Base-by-base conservation (phyloP, 2,113 vertebrate species). In the Apodemus sylvaticus region DNA sequence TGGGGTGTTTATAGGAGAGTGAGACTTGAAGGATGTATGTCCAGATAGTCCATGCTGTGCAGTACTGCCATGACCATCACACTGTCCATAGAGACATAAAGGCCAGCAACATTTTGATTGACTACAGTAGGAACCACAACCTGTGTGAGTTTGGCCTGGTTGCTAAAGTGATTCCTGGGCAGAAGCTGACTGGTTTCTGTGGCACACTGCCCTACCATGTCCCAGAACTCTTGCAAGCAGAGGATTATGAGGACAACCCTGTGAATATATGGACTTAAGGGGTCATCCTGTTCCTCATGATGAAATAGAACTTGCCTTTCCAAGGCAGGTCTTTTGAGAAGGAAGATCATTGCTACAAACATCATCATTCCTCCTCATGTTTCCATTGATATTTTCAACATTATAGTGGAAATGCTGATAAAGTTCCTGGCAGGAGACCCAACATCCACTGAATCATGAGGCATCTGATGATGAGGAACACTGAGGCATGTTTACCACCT, bases 291-390 rank as follows among this genome's bases (percentile, higher is more conserved):
- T 81, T n/a, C 20, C 11, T 58, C 19, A 58, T 81, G 51, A 51
- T 81, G 51, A 0, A 19, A 0, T 1, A 34, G 51, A 3, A 1
- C 34, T 13, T 58, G 3, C 78, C 78, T 1, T 58, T 81, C 2
- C 2, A 0, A 22, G 53, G 9, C 1, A 13, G 11, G 0, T 34
- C 78, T n/a, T 51, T 13, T 1, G 0, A 3, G 10, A 19, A 5
- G 0, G 20, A 51, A n/a, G 34, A 81, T 81, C 10, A 17, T 12
- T 5, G 24, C 51, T 0, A 9, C 9, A 6, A 24, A 22, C 51
- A 55, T 81, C 51, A 24, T 2, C 0, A 2, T 81, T n/a, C 78
- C 78, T n/a, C 19, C 5, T 5, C 78, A 58, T 7, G 34, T 58
- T 7, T 55, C 78, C 19, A 7, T 7, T 0, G 53, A 81, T 7